These are phyloP conservation scores for Pogoniulus pusillus DNA, from an alignment of 2,797 vertebrate genomes.

Conservation along the genomic window DNA sequence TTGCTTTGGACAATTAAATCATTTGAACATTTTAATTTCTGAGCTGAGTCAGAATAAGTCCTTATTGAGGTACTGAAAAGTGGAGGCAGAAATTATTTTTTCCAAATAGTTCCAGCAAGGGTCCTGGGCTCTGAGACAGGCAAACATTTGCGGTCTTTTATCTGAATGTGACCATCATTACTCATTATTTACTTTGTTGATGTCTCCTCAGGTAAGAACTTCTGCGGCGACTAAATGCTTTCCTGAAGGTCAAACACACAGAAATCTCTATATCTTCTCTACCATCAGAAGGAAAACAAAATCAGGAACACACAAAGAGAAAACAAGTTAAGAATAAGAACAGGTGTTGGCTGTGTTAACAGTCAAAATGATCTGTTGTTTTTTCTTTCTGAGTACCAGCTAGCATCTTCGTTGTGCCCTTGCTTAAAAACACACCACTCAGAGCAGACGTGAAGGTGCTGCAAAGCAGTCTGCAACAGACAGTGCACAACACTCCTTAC, in stretches of 20 bases:
- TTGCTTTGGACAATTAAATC: too few relatives aligned
- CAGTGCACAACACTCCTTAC: slow-evolving; percentile 60
- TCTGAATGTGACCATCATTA: not conserved
- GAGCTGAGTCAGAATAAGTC: too few relatives aligned
- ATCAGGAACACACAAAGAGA: not conserved
- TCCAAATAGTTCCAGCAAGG: too few relatives aligned
- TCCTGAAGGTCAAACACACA: not conserved
- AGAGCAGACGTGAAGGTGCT: not conserved
- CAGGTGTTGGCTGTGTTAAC: not conserved
- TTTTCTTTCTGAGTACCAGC: not conserved
- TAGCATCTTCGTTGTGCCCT: not conserved
- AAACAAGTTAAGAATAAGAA: not conserved
- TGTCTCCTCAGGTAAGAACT: not conserved
- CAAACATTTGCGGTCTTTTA: too few relatives aligned
- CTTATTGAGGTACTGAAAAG: too few relatives aligned
- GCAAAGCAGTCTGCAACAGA: not conserved
- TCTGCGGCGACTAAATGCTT: not conserved
- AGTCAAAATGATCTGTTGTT: not conserved
- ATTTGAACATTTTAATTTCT: too few relatives aligned
- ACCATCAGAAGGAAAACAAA: not conserved
- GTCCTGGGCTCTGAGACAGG: too few relatives aligned
- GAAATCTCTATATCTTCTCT: not conserved
- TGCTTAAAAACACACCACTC: not conserved
- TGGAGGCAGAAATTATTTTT: too few relatives aligned
- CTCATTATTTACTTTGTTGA: not conserved